Conservation (phyloP, 1,140 invertebrate genomes). For the Colletes latitarsis region DNA sequence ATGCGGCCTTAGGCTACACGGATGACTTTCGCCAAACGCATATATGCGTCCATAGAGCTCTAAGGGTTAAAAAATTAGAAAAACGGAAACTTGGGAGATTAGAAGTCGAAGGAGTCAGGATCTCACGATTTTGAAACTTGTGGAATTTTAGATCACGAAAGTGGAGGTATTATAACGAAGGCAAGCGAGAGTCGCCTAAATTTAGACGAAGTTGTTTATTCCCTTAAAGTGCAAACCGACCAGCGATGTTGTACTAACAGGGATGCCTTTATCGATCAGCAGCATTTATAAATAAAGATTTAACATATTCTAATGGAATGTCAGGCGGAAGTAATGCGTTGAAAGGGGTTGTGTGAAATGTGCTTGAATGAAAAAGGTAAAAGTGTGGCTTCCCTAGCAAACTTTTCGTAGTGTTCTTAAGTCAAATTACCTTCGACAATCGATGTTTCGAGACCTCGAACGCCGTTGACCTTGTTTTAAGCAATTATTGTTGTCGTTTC, state of each 20-base stretch:
- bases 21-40: too few relatives aligned
- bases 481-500: too few relatives aligned
- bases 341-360: constrained; percentile 21
- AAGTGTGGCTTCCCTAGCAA: neutral
- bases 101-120: too few relatives aligned
- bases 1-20: too few relatives aligned
- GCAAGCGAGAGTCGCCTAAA: constrained; percentile 3
- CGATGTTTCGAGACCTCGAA: neutral
- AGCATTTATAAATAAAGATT: constrained; percentile 47
- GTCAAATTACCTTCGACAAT: neutral
- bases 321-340: constrained; percentile 32
- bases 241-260: constrained; percentile 1
- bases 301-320: constrained; percentile 35
- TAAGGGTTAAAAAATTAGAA: too few relatives aligned
- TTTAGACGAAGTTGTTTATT: constrained; percentile 23
- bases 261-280: constrained; percentile 33
- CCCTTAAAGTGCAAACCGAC: constrained; percentile 5
- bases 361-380: constrained; percentile 32
- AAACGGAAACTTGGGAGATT: too few relatives aligned
- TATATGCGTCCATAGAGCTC: too few relatives aligned
- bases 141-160: too few relatives aligned
- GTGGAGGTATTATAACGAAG: neutral
- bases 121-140: too few relatives aligned
- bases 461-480: too few relatives aligned
- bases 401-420: neutral